phyloP scores from a whole-genome alignment of 2,113 vertebrate species.

The Cyanoramphus novaezelandiae region DNA sequence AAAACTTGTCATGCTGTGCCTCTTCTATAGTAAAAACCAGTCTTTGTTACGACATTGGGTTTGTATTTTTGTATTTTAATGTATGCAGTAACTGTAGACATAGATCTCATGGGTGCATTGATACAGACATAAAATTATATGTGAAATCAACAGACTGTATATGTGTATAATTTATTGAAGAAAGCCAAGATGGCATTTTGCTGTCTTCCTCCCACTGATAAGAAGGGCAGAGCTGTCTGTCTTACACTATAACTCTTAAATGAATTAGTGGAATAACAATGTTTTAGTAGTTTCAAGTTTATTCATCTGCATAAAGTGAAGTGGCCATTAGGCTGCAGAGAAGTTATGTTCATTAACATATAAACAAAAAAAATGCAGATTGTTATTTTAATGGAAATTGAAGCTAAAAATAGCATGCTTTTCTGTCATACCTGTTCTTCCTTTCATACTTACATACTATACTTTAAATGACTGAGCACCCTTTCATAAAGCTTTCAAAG shows the following conservation, averaged over 20 bases:
- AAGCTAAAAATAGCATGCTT: not conserved
- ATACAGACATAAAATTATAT: not conserved
- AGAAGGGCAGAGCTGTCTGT: not conserved
- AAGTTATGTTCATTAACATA: not conserved
- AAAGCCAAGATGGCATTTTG: not conserved
- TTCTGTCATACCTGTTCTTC: not conserved
- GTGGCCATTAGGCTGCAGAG: not conserved
- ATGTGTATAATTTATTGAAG: not conserved
- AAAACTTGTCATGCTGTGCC: not conserved
- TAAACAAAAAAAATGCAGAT: not conserved
- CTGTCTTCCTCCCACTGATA: not conserved
- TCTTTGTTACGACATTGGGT: not conserved
- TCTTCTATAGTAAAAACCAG: not conserved
- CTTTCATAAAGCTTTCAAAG: constrained; percentile 7
- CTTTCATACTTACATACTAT: not conserved
- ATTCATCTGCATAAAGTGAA: not conserved
- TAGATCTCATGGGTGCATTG: not conserved
- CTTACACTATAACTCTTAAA: not conserved
- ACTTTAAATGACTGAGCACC: not conserved
- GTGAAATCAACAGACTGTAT: not conserved
- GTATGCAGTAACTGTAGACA: not conserved
- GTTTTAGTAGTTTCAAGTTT: not conserved
- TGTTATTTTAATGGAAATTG: not conserved
- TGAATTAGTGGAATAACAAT: not conserved
- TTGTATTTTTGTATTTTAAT: not conserved